Evolutionary conservation across 1,140 invertebrate species (phyloP), one percentile per base, ranked within the genome.

Genomic region (Phymastichus coffea): DNA sequence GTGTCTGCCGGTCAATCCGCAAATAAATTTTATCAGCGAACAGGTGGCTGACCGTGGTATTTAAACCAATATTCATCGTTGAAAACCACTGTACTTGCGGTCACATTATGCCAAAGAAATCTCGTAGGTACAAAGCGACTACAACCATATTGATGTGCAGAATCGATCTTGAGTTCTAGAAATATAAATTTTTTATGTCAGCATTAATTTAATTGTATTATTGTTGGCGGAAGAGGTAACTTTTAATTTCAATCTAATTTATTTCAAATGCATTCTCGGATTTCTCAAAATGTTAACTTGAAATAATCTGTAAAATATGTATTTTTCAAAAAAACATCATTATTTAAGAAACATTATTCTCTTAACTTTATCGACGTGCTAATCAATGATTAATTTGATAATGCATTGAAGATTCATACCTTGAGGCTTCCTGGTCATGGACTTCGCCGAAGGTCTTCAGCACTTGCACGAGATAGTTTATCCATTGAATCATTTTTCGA

Each of bases 1-100:
- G 22, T 65, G 38, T 43, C 41, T 15, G 63, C 69, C 9, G 62
- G 26, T 7, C 25, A 26, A 25, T 54, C 69, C 46, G 65, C 69
- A 6, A 40, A 57, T 25, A 57, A 63, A 52, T 70, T 70, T 51
- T 70, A 70, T 59, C 56, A 10, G 65, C 55, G 0, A 70, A 62
- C 49, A 69, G 65, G 67, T 61, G 67, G 40, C 69, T 67, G 12
- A 38, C 64, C 20, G 55, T 70, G 6, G 49, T 66, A 9, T 64
- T n/a, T 44, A 8, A 61, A 61, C 48, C 65, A 70, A 51, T 65
- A 55, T 63, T 66, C 69, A 15, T 57, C 64, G 6, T 57, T 57
- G 28, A 51, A 54, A 41, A 53, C 66, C 3, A 9, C 47, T 38
- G n/a, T 70, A 40, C 69, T 66, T n/a, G 61, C 70, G 6, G 26